Conservation (phyloP, 2,113 vertebrate species). For the Hippopotamus amphibius region DNA sequence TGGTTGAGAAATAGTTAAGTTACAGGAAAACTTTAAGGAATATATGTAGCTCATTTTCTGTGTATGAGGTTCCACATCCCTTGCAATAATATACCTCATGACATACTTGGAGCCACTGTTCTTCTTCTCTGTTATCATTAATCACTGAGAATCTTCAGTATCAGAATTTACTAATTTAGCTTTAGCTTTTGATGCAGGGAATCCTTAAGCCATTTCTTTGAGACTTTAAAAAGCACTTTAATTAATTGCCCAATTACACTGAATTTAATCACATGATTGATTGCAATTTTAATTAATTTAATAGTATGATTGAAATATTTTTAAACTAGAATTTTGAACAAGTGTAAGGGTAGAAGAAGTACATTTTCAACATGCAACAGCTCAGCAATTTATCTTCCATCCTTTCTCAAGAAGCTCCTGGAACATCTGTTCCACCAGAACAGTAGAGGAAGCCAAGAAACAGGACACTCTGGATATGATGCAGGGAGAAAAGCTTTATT, state of each 20-base stretch:
- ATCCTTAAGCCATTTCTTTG: neutral
- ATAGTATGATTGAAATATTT: neutral
- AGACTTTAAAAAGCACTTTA: neutral
- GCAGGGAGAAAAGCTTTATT: neutral
- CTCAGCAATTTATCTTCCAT: neutral
- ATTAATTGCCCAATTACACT: neutral
- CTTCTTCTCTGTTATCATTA: neutral
- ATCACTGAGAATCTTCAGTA: neutral
- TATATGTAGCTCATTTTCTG: neutral
- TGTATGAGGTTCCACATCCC: neutral
- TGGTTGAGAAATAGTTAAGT: neutral
- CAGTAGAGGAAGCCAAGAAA: neutral
- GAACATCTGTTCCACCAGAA: neutral
- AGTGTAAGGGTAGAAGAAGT: neutral
- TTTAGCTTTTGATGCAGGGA: neutral
- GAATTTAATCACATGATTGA: neutral
- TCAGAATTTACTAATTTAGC: neutral
- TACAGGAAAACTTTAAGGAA: neutral
- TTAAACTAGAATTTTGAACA: slow-evolving; percentile 36
- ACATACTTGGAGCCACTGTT: neutral
- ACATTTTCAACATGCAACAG: neutral
- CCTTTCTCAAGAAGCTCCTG: neutral
- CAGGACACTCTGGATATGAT: neutral
- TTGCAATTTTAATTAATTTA: neutral
- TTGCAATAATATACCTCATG: neutral